Conservation (phyloP, 1,140 invertebrate species). For the Drosophila funebris region DNA sequence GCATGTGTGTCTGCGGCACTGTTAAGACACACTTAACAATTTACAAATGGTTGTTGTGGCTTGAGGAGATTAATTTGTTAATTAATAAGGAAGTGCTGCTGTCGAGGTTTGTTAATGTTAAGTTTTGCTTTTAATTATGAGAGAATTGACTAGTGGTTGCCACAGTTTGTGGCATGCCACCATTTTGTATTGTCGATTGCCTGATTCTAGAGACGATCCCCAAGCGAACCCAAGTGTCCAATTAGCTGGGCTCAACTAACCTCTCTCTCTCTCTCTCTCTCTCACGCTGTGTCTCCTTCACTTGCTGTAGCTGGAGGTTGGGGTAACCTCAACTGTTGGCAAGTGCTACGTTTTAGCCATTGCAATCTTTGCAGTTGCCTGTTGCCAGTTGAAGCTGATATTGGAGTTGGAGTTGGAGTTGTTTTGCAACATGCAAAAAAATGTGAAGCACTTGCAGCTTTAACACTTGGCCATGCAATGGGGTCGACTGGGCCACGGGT, state of each 20-base stretch:
- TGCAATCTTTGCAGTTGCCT: not conserved
- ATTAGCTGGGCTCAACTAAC: slow-evolving; percentile 27
- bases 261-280: not conserved
- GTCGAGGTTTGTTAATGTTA: not conserved
- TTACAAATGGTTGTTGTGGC: no score
- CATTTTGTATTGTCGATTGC: slow-evolving; percentile 25
- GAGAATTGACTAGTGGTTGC: not conserved
- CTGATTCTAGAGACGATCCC: not conserved
- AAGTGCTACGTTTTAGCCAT: not conserved
- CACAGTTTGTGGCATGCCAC: slow-evolving; percentile 1
- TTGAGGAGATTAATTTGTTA: not conserved
- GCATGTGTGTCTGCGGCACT: no score
- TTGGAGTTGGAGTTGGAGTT: not conserved
- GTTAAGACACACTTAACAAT: no score
- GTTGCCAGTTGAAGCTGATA: not conserved
- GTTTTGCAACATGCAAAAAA: not conserved
- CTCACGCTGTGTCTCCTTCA: no score
- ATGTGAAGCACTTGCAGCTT: slow-evolving; percentile 72
- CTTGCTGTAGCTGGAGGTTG: not conserved
- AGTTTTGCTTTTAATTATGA: not conserved
- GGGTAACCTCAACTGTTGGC: not conserved
- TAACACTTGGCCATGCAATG: slow-evolving; percentile 65
- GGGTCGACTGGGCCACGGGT: slow-evolving; percentile 46
- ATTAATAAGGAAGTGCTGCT: not conserved
- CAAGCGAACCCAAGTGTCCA: slow-evolving; percentile 22